Conservation (phyloP, 1,140 invertebrate genomes). For the Tetramorium parvispinum region DNA sequence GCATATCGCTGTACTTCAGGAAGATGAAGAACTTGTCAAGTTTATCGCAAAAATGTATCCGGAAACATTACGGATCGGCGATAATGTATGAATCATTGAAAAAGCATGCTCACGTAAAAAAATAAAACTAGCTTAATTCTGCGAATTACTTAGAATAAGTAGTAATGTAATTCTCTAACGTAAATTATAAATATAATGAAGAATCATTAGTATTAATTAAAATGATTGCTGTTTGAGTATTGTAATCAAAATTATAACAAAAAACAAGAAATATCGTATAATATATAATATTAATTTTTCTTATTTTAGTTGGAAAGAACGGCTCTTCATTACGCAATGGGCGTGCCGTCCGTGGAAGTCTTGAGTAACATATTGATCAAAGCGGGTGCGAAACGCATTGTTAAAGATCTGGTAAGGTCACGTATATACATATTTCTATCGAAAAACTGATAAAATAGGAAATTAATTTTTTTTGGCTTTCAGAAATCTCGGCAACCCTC, state of each 20-base stretch:
- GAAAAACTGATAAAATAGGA: background rate
- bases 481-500: conserved; percentile 94
- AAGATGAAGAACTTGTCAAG: conserved; percentile 91
- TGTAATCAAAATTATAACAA: background rate
- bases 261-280: background rate
- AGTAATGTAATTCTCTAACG: no score
- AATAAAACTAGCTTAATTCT: background rate
- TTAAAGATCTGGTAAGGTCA: conserved; percentile 90
- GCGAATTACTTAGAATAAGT: background rate
- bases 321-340: conserved; percentile 96
- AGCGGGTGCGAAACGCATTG: conserved; percentile 92
- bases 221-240: background rate
- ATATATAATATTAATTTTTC: conserved; percentile 30
- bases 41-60: conserved; percentile 91
- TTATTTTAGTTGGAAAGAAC: conserved; percentile 92
- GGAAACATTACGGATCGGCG: conserved; percentile 90
- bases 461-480: conserved; percentile 43
- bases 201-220: background rate
- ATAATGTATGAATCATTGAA: conserved; percentile 90
- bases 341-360: conserved; percentile 92
- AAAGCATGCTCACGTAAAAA: background rate
- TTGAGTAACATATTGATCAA: conserved; percentile 92
- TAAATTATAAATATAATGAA: no score
- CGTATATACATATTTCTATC: background rate
- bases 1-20: conserved; percentile 93